Evolutionary conservation across 2,113 vertebrate genomes (phyloP), one percentile per base, ranked within the genome.

Genomic region (Crotalus viridis): DNA sequence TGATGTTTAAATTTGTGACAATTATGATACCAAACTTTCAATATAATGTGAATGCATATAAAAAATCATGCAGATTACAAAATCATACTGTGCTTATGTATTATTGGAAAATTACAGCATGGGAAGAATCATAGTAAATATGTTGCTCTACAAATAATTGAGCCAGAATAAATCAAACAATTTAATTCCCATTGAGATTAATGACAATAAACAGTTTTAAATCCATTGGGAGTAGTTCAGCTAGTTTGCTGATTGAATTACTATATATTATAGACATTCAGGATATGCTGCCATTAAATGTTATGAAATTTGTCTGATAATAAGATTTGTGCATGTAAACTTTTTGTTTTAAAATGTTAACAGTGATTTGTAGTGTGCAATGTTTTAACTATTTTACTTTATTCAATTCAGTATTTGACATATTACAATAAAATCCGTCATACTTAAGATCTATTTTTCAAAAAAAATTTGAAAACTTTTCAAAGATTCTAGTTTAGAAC

Each of bases 41-140:
- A 57, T 93, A 64, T 95, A 97, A 96, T 94, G 15, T 92, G 81
- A 94, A 91, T 93, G 93, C 26, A 95, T 94, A 74, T 90, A 91
- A 85, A 96, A 89, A 95, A 96, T 97, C 97, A 97, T 87, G 93
- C 93, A 89, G 92, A 21, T 81, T 81, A 91, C 89, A 93, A 90
- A 93, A 93, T 55, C 1, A 74, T 85, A 69, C 87, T 93, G 90
- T 95, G 92, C 95, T 95, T 96, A 91, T 87, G 87, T 69, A 91
- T 88, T 92, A 85, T 69, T 92, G 54, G 88, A 90, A 91, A 94
- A 95, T 91, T 89, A 95, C 39, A 51, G 74, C 46, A 48, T 64
- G 10, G 12, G 33, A 91, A 87, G 91, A 89, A 91, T 74, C 96
- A 96, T 93, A 92, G 21, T 69, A 94, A 59, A 55, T 93, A 90